These are phyloP conservation scores for Panorpa germanica DNA, from an alignment of 2,888 invertebrate genomes.

Conservation along the genomic window DNA sequence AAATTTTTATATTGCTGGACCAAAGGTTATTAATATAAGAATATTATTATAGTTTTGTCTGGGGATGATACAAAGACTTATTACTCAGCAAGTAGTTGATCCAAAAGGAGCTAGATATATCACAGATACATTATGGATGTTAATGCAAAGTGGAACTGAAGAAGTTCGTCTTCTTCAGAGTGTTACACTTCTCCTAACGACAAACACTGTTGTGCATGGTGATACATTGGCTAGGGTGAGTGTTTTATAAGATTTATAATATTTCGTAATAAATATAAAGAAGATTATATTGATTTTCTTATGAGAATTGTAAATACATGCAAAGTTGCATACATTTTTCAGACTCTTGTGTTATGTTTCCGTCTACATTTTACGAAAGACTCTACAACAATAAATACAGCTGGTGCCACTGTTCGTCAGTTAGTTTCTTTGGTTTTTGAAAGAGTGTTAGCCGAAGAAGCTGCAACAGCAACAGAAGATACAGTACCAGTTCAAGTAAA, in stretches of 20 bases:
- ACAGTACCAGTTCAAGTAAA: slow-evolving; percentile 30
- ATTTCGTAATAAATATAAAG: slow-evolving; percentile 1
- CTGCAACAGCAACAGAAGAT: slow-evolving; percentile 18
- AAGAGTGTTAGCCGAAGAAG: slow-evolving; percentile 53
- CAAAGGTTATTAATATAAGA: slow-evolving; percentile 4
- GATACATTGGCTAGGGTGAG: slow-evolving; percentile 82
- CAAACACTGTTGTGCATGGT: slow-evolving; percentile 88
- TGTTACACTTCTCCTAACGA: slow-evolving; percentile 81
- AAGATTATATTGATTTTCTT: neutral
- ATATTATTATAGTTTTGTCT: slow-evolving; percentile 55
- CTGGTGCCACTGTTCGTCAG: slow-evolving; percentile 93
- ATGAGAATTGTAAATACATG: neutral
- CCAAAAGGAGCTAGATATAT: slow-evolving; percentile 85
- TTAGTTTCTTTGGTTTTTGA: slow-evolving; percentile 85
- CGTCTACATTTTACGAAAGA: slow-evolving; percentile 92
- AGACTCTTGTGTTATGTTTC: slow-evolving; percentile 90
- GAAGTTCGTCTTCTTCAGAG: slow-evolving; percentile 95
- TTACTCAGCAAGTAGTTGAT: slow-evolving; percentile 76
- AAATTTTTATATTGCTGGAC: neutral
- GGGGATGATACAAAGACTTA: slow-evolving; percentile 83
- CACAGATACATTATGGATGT: slow-evolving; percentile 79
- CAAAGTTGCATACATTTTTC: too few relatives aligned
- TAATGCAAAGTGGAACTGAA: slow-evolving; percentile 87
- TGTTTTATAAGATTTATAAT: slow-evolving; percentile 11
- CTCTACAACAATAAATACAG: slow-evolving; percentile 88